phyloP scores from a whole-genome alignment of 2,797 vertebrate species.

The Sebastes minor region DNA sequence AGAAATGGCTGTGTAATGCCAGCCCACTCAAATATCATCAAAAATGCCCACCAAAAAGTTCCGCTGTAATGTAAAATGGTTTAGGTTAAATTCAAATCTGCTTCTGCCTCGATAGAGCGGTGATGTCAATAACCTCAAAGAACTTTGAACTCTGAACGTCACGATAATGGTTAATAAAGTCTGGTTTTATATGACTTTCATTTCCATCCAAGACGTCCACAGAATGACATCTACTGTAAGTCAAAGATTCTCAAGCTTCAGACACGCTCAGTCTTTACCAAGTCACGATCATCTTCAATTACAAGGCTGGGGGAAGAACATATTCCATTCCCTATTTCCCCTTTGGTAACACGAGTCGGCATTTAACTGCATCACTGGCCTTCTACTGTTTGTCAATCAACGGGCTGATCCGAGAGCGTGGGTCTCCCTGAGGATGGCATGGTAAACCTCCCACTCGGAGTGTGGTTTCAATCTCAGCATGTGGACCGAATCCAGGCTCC shows the following conservation, averaged over 20 bases:
- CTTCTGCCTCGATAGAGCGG: not conserved
- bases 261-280: slow-evolving; percentile 11
- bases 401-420: slow-evolving; percentile 40
- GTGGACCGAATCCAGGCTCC: slow-evolving; percentile 69
- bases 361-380: slow-evolving; percentile 60
- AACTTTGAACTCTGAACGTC: not conserved
- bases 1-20: slow-evolving; percentile 28
- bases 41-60: slow-evolving; percentile 16
- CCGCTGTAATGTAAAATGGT: slow-evolving; percentile 1
- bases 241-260: slow-evolving; percentile 25
- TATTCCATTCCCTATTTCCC: slow-evolving; percentile 62
- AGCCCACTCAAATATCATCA: slow-evolving; percentile 9
- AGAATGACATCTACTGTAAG: not conserved
- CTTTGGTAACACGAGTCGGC: slow-evolving; percentile 56
- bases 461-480: slow-evolving; percentile 70
- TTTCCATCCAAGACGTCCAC: slow-evolving; percentile 1
- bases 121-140: slow-evolving; percentile 1
- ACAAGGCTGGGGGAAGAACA: slow-evolving; percentile 41
- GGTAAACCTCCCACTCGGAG: slow-evolving; percentile 71
- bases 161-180: not conserved
- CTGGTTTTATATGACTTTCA: slow-evolving; percentile 9
- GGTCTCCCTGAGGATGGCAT: slow-evolving; percentile 68
- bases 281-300: slow-evolving; percentile 41
- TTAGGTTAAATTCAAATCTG: not conserved
- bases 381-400: slow-evolving; percentile 73